A percentile compares a stretch with the other conserved stretches of the same genome.
phyloP scores from a whole-genome alignment of 64 coral and sea anemone genomes.

The Actinia tenebrosa region DNA sequence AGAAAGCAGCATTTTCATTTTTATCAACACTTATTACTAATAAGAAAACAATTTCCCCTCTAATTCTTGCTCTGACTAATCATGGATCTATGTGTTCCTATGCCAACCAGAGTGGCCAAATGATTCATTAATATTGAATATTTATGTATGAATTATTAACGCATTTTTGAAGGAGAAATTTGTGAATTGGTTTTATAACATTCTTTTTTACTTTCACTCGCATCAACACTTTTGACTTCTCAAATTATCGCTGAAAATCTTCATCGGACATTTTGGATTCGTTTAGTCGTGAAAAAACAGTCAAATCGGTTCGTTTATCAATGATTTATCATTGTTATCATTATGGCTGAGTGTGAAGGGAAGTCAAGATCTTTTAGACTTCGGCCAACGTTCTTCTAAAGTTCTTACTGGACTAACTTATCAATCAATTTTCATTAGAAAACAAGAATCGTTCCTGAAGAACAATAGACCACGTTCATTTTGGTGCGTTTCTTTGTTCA shows the following conservation, averaged over 20 bases:
- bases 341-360: too few species aligned
- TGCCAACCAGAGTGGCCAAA: neutral
- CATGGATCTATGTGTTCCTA: neutral
- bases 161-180: neutral
- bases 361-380: too few species aligned
- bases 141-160: neutral
- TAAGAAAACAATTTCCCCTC: neutral
- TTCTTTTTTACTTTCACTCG: too few species aligned
- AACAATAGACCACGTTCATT: constrained; percentile 28
- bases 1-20: too few species aligned
- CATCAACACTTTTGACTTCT: too few species aligned
- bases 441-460: neutral
- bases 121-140: neutral
- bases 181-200: neutral
- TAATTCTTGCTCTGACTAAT: neutral
- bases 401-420: neutral
- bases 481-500: neutral
- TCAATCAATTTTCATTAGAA: neutral
- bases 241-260: too few species aligned
- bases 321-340: neutral
- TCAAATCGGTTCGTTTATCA: neutral
- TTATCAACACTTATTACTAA: neutral
- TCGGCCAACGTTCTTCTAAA: too few species aligned
- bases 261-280: too few species aligned
- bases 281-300: too few species aligned